Evolutionary conservation across 2,888 invertebrate genomes (phyloP).

Genomic region (Drosophila atripex): DNA sequence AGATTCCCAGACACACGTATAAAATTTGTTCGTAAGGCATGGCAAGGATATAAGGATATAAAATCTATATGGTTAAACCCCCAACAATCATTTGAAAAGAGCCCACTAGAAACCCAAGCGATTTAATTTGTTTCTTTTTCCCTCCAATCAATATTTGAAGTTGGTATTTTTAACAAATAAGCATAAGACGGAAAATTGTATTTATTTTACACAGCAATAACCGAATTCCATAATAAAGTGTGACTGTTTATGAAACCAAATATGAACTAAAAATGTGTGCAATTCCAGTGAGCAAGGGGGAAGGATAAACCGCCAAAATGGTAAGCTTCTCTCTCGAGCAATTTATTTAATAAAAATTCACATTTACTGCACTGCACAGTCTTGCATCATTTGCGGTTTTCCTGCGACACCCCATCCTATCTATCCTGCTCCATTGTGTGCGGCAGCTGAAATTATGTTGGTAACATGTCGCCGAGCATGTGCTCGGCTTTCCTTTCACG

Average conservation of each 20-base stretch:
- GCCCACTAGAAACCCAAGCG: constrained; percentile 29
- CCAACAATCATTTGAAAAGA: constrained; percentile 23
- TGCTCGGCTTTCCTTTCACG: constrained; percentile 35
- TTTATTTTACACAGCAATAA: constrained; percentile 57
- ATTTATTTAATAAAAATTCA: constrained; percentile 72
- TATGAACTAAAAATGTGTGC: constrained; percentile 7
- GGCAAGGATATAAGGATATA: constrained; percentile 2
- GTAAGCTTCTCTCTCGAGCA: constrained; percentile 26
- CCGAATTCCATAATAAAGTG: constrained; percentile 69
- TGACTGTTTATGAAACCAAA: constrained; percentile 66
- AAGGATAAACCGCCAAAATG: constrained; percentile 44
- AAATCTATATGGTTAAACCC: constrained; percentile 9
- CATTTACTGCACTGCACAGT: constrained; percentile 54
- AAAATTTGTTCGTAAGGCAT: constrained; percentile 29
- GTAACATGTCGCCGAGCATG: constrained; percentile 62
- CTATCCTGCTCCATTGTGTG: constrained; percentile 43
- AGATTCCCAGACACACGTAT: constrained; percentile 60
- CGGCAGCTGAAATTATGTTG: constrained; percentile 67
- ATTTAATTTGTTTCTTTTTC: constrained; percentile 12
- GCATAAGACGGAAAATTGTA: constrained; percentile 39
- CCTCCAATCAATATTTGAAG: constrained; percentile 30
- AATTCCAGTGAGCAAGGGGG: constrained; percentile 8
- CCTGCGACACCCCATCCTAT: constrained; percentile 24
- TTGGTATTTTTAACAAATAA: constrained; percentile 42
- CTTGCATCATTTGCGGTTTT: constrained; percentile 68